These are phyloP conservation scores for Montipora capricornis DNA, from an alignment of 64 coral and sea anemone genomes.

Conservation along the genomic window DNA sequence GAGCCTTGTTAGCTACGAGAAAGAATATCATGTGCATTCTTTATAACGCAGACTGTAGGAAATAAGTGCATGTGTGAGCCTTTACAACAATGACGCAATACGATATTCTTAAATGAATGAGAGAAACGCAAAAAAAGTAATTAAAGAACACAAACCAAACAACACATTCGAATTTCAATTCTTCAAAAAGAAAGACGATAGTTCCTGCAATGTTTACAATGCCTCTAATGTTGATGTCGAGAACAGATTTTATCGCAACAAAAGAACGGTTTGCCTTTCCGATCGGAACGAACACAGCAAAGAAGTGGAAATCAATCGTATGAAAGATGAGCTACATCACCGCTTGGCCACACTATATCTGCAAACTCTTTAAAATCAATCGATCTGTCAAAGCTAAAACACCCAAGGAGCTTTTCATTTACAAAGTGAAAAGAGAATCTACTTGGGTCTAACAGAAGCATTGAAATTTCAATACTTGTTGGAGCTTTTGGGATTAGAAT, in stretches of 20 bases:
- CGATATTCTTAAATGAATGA: not conserved
- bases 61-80: not conserved
- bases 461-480: not conserved
- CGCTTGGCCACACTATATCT: not conserved
- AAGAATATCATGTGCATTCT: not conserved
- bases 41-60: not conserved
- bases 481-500: not conserved
- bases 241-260: not conserved
- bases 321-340: not conserved
- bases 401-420: not conserved
- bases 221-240: not conserved
- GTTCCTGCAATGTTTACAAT: not conserved
- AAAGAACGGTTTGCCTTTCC: not conserved
- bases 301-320: not conserved
- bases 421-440: not conserved
- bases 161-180: no score
- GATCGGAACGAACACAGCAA: not conserved
- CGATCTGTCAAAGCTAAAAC: slow-evolving; percentile 1
- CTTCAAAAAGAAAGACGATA: no score
- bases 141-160: no score
- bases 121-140: not conserved
- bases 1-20: no score
- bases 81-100: not conserved
- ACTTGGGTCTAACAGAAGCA: not conserved
- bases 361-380: not conserved